Evolutionary conservation across 2,113 vertebrate species (phyloP), one percentile per base, ranked within the genome.

Genomic region (Muntiacus muntjak): DNA sequence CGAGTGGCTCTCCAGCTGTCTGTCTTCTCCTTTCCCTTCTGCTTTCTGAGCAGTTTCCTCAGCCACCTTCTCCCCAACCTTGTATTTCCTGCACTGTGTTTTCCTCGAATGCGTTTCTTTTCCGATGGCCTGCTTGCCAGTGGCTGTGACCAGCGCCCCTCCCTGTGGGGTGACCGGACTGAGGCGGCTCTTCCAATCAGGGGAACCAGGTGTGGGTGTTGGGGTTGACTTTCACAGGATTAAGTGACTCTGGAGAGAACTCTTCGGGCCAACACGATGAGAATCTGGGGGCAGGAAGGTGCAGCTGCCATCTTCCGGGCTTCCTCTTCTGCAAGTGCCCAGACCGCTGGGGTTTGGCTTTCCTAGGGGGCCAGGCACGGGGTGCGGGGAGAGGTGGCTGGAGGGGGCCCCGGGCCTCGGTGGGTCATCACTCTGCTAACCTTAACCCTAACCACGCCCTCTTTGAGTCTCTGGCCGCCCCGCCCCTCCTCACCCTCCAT

Each of bases 271-370:
- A 12, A 54, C 79, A n/a, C 0, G 17, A 4, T 13, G 11, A n/a
- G 79, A n/a, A 4, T 82, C 47, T 21, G 50, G 79, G 19, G 50
- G 78, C 17, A 81, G 78, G 78, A 52, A 52, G 45, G 78, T 47
- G 30, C 50, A 82, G 79, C 30, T 25, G 21, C 50, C 19, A 1
- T 13, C 11, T 54, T 23, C 50, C 6, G 8, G 17, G 33, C 30
- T 54, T 82, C 47, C 45, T 81, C 45, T 81, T 21, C 47, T 9
- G 30, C 30, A 33, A 11, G 45, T 33, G 45, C 28, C 16, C 0
- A 1, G 78, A 19, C 50, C 0, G 0, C 3, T 10, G 4, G 45
- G 45, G 30, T 19, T 23, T 3, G 0, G 33, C 33, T 36, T 83
- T 55, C 81, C 52, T 54, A 21, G 50, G 33, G 33, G 33, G 30